These are phyloP conservation scores for Lepilemur septentrionalis DNA, from an alignment of 2,797 vertebrate genomes.

Conservation along the genomic window DNA sequence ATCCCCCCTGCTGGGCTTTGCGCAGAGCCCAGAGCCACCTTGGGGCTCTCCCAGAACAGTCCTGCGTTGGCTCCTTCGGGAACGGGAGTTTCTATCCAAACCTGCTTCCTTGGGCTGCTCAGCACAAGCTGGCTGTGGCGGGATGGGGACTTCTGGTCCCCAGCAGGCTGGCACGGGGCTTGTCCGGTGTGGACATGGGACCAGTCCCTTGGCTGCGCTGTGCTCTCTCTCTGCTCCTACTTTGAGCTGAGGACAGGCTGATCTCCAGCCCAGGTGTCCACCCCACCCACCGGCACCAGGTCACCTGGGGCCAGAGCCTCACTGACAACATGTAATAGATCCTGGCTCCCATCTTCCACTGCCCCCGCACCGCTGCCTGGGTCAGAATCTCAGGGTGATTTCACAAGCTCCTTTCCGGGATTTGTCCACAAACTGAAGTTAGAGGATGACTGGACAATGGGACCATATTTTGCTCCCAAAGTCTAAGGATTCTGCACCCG, in stretches of 20 bases:
- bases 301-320: neutral
- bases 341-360: neutral
- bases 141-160: neutral
- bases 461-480: accelerated
- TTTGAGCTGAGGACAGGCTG: neutral
- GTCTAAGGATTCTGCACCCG: neutral
- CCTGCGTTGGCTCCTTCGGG: neutral
- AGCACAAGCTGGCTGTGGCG: accelerated
- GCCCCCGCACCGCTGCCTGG: neutral
- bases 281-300: accelerated
- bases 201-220: neutral
- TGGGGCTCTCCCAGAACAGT: neutral
- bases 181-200: accelerated
- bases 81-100: neutral
- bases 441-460: neutral
- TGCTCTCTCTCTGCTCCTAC: neutral
- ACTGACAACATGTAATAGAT: too few species aligned
- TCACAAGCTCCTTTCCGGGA: neutral
- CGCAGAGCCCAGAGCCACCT: neutral
- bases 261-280: neutral
- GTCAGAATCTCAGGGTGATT: neutral
- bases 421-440: neutral
- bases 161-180: neutral
- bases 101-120: neutral
- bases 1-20: neutral